These are phyloP conservation scores for Bucorvus abyssinicus DNA, from an alignment of 2,797 vertebrate genomes.

Conservation along the genomic window DNA sequence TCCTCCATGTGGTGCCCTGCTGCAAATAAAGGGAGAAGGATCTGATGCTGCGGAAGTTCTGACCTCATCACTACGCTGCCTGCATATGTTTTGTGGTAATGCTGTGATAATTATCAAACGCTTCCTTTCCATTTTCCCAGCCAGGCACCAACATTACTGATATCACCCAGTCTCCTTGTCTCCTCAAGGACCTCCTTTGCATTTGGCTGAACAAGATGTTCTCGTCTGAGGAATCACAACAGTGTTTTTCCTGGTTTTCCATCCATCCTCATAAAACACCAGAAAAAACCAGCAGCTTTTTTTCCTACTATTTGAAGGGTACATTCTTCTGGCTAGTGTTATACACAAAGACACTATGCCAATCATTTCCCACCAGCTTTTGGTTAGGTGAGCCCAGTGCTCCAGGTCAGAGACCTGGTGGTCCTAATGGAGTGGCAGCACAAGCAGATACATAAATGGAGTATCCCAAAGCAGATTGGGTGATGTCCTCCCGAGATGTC, in stretches of 20 bases:
- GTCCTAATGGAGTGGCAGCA: not conserved
- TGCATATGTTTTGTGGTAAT: not conserved
- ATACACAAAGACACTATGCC: rapidly evolving
- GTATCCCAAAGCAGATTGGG: not conserved
- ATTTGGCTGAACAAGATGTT: constrained; percentile 42
- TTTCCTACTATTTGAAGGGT: not conserved
- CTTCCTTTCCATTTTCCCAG: constrained; percentile 41
- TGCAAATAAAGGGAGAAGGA: not conserved
- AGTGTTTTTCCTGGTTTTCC: not conserved
- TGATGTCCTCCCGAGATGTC: not conserved
- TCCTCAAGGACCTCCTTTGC: constrained; percentile 29
- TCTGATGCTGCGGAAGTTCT: not conserved
- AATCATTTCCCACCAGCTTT: rapidly evolving
- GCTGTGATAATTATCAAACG: not conserved
- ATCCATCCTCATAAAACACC: not conserved
- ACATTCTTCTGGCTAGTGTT: not conserved
- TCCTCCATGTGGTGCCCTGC: rapidly evolving
- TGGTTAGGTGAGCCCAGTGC: not conserved
- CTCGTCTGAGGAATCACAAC: not conserved
- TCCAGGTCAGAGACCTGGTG: not conserved
- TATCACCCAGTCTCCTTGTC: not conserved
- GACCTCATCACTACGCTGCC: not conserved
- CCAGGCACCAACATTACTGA: not conserved
- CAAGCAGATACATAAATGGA: not conserved
- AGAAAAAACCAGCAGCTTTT: not conserved